Base-by-base conservation (phyloP, 2,797 vertebrate species). In the Sebastes vulpes region DNA sequence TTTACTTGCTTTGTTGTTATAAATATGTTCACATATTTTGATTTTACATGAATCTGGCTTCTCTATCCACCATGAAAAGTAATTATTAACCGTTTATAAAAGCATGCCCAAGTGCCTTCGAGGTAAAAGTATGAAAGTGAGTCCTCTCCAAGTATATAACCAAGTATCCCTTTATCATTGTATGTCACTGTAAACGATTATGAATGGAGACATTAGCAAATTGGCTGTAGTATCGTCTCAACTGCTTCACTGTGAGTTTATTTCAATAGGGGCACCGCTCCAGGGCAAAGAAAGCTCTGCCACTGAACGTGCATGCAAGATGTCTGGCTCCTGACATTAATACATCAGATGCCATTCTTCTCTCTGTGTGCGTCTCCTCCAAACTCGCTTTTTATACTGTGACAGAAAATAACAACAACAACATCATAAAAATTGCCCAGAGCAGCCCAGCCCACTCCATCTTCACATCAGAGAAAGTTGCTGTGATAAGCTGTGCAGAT, bases 401-500 rank as follows among this genome's bases (percentile, higher is more conserved):
- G 57, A 86, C 71, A 80, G 29, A 90, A 89, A 85, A 54, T 26
- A 72, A 73, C 2, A 65, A 63, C 61, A 69, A 35, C n/a, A 72
- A 61, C 12, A 70, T 38, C 52, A 72, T 31, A 46, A 85, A 42
- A 81, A 82, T 88, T 35, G 70, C 86, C 90, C 84, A 66, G 60
- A 87, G 89, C 85, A 83, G 87, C 84, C 52, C 31, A 42, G 77
- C 76, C 73, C 77, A 53, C 81, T 91, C 68, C 23, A 75, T 90
- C 86, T 83, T 88, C 75, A 72, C 76, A 89, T 91, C 85, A 89
- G 71, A 86, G 79, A 89, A 92, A 92, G 88, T 93, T 89, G 82
- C 90, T 90, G 87, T 71, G 88, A 94, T 91, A 93, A 93, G 91
- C 92, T 85, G 83, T 84, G 91, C 92, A 90, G 90, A 97, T 98